Evolutionary conservation across 1,140 invertebrate species (phyloP).

Genomic region (Proctacanthus coquilletti): DNA sequence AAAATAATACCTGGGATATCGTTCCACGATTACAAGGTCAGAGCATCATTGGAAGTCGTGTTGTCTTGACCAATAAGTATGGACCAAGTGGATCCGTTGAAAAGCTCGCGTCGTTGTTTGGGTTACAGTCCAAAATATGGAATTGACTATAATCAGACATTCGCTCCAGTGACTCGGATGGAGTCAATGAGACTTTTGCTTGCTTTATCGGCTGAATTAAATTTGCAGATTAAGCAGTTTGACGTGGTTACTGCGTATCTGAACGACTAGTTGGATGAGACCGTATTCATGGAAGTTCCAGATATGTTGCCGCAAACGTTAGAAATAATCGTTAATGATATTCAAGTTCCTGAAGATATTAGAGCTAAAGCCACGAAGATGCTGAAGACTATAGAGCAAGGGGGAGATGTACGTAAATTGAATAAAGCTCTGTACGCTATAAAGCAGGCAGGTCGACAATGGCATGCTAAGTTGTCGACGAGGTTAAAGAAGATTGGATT

Average conservation of each 20-base stretch:
- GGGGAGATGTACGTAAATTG: too few species aligned
- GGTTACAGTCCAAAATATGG: conserved; percentile 25
- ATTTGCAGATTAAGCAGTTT: conserved; percentile 13
- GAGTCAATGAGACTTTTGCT: conserved; percentile 20
- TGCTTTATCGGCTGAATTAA: conserved; percentile 11
- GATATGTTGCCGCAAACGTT: not conserved
- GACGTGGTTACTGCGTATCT: conserved; percentile 29
- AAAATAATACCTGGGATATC: too few species aligned
- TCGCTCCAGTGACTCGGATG: conserved; percentile 21
- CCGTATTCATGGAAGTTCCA: conserved; percentile 17
- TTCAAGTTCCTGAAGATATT: too few species aligned
- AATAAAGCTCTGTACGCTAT: too few species aligned
- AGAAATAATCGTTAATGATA: too few species aligned
- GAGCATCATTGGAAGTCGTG: too few species aligned
- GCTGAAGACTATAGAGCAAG: not conserved
- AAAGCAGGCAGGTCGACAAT: not conserved
- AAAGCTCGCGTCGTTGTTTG: too few species aligned
- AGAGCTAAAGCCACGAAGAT: not conserved
- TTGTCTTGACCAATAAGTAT: too few species aligned
- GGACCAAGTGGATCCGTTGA: too few species aligned
- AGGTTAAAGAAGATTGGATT: not conserved
- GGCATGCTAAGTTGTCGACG: not conserved
- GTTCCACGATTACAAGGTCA: too few species aligned
- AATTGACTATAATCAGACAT: conserved; percentile 27
- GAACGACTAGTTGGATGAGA: conserved; percentile 19